These are phyloP conservation scores for Squalus acanthias DNA, from an alignment of 2,797 vertebrate species.

Conservation along the genomic window DNA sequence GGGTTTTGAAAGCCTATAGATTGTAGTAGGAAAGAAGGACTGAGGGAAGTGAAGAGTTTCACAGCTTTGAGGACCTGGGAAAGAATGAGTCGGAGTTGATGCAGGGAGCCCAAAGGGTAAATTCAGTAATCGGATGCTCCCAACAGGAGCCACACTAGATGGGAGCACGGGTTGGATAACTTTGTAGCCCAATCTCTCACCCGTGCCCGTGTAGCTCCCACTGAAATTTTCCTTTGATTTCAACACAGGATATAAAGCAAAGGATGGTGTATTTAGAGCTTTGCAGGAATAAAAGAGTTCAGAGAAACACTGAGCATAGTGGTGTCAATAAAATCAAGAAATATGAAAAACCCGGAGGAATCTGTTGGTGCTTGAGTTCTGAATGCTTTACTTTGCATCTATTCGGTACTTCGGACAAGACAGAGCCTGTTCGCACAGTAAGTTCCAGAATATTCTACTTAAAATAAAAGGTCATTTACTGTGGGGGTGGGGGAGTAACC, in stretches of 20 bases:
- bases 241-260: not conserved
- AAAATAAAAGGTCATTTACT: conserved; percentile 19
- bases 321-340: not conserved
- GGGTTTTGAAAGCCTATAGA: not conserved
- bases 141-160: not conserved
- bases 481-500: not conserved
- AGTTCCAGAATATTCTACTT: not conserved
- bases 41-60: not conserved
- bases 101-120: not conserved
- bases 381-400: not conserved
- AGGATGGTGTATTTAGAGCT: not conserved
- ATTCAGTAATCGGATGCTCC: not conserved
- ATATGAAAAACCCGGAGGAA: not conserved
- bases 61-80: not conserved
- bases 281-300: not conserved
- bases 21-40: not conserved
- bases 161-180: not conserved
- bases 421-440: not conserved
- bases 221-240: not conserved
- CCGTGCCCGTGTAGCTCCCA: not conserved
- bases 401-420: not conserved
- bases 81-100: not conserved
- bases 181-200: not conserved
- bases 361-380: not conserved
- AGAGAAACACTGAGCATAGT: not conserved